Conservation (phyloP, 2,113 vertebrate species). For the Hippocampus comes region DNA sequence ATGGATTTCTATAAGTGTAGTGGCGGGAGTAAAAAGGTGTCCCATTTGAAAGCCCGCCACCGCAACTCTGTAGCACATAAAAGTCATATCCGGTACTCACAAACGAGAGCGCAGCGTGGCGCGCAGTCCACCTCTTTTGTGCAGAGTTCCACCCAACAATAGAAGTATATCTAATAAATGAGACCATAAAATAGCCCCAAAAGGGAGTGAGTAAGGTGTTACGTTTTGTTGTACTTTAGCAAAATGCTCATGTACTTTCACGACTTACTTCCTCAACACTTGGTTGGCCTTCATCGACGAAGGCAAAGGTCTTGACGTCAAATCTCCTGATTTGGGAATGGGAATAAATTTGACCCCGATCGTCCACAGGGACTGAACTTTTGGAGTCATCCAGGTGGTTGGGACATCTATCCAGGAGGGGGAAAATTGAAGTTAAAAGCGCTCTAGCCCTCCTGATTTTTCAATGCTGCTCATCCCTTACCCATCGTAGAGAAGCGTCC, state of each 20-base stretch:
- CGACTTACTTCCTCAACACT: conserved; percentile 55
- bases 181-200: neutral
- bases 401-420: conserved; percentile 51
- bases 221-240: neutral
- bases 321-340: conserved; percentile 64
- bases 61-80: too few species aligned
- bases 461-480: neutral
- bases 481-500: conserved; percentile 69
- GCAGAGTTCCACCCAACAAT: conserved; percentile 73
- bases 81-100: conserved; percentile 37
- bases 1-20: too few species aligned
- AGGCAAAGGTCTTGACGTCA: conserved; percentile 67
- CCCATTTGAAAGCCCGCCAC: too few species aligned
- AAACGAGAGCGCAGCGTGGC: conserved; percentile 48
- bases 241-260: neutral
- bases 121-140: conserved; percentile 41
- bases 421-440: neutral
- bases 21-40: too few species aligned
- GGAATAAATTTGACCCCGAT: conserved; percentile 26
- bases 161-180: conserved; percentile 62
- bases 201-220: neutral
- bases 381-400: conserved; percentile 61
- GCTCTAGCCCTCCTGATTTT: neutral
- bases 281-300: conserved; percentile 51
- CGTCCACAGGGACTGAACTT: conserved; percentile 57